Evolutionary conservation across 2,797 vertebrate species (phyloP).

Genomic region (Sebastes miniatus): DNA sequence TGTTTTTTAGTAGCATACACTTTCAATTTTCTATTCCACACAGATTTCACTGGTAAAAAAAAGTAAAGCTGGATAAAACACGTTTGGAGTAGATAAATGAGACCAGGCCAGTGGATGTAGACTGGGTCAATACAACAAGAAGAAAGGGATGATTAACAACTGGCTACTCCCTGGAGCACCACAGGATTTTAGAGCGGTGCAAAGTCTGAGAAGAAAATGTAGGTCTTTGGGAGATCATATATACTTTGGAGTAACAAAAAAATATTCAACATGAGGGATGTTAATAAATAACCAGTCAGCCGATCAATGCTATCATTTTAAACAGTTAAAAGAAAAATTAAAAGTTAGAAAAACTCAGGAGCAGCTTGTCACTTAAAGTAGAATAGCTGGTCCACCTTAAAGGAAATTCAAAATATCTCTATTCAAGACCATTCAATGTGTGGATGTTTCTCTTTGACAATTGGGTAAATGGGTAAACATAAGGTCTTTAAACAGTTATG

Average conservation of each 20-base stretch:
- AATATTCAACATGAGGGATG: not conserved
- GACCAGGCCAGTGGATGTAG: not conserved
- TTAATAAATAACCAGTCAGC: too few species aligned
- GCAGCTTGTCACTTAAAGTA: too few species aligned
- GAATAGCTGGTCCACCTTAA: too few species aligned
- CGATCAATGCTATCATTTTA: too few species aligned
- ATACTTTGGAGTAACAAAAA: not conserved
- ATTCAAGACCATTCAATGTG: not conserved
- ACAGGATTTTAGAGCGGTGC: not conserved
- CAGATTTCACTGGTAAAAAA: not conserved
- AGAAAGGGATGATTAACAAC: not conserved
- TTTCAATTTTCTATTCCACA: not conserved
- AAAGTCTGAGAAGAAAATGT: not conserved
- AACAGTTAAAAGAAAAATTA: too few species aligned
- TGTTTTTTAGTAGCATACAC: not conserved
- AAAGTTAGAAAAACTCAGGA: too few species aligned
- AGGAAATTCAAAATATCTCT: too few species aligned
- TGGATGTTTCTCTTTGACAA: not conserved
- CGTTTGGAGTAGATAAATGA: not conserved
- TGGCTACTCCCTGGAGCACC: not conserved
- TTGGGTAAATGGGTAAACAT: not conserved
- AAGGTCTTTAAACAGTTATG: not conserved
- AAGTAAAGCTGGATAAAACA: not conserved
- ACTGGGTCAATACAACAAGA: not conserved
- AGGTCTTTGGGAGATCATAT: not conserved